Evolutionary conservation across 2,888 invertebrate species (phyloP).

Genomic region (Scaptomyza reducta): DNA sequence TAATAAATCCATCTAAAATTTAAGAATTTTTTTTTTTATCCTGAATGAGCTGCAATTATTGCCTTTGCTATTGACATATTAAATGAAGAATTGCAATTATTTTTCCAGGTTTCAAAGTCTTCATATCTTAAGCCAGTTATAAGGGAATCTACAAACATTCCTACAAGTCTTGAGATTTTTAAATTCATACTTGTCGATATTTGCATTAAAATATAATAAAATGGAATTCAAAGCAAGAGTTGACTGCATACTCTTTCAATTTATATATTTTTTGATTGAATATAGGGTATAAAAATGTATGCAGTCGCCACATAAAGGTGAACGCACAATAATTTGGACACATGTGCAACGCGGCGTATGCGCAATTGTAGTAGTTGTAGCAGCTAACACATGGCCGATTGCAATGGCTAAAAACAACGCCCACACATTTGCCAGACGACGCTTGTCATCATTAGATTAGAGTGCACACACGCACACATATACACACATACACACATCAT

Average conservation of each 20-base stretch:
- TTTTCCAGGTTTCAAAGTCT: too few relatives aligned
- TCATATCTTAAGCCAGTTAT: too few relatives aligned
- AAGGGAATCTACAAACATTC: too few relatives aligned
- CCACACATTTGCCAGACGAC: conserved; percentile 53
- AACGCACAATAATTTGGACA: conserved; percentile 53
- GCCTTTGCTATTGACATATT: too few relatives aligned
- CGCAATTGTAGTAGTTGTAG: conserved; percentile 35
- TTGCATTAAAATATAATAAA: too few relatives aligned
- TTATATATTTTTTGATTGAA: neutral
- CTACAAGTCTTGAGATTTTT: too few relatives aligned
- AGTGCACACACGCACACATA: conserved; percentile 44
- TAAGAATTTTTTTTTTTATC: too few relatives aligned
- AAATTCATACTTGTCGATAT: too few relatives aligned
- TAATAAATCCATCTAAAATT: too few relatives aligned
- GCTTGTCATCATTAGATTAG: conserved; percentile 80
- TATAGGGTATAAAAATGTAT: conserved; percentile 4
- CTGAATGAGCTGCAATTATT: too few relatives aligned
- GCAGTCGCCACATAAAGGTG: conserved; percentile 27
- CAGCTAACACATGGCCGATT: conserved; percentile 25
- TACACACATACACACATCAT: conserved; percentile 23
- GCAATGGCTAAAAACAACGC: conserved; percentile 47
- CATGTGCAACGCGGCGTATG: conserved; percentile 69
- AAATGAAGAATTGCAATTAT: too few relatives aligned
- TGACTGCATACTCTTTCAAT: neutral
- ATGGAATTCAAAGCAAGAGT: too few relatives aligned